phyloP scores from a whole-genome alignment of 1,140 invertebrate species.

The Neodiprion lecontei region DNA sequence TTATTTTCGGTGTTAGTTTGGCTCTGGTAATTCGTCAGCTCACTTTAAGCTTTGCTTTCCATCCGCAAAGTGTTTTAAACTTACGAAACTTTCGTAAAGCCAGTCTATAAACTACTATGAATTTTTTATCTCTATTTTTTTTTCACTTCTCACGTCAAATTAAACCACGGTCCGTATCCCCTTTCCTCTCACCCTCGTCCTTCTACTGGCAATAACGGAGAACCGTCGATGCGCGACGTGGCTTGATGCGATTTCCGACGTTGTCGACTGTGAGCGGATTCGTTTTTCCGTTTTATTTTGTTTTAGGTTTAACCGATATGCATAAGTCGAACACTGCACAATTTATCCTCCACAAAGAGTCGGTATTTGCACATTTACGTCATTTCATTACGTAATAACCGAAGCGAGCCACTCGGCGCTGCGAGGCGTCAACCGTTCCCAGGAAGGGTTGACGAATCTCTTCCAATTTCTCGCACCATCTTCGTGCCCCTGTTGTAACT shows the following conservation, averaged over 20 bases:
- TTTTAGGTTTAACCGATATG: not conserved
- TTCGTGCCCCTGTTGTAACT: not conserved
- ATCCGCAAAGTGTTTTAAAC: too few species aligned
- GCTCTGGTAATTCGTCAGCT: too few species aligned
- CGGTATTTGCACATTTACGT: not conserved
- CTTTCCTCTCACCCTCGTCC: too few species aligned
- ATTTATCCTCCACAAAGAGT: too few species aligned
- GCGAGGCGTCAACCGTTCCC: not conserved
- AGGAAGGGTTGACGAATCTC: not conserved
- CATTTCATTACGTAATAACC: not conserved
- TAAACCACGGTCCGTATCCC: too few species aligned
- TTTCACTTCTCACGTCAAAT: too few species aligned
- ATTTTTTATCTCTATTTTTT: not conserved
- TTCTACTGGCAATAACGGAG: too few species aligned
- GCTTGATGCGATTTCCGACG: not conserved
- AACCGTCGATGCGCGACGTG: too few species aligned
- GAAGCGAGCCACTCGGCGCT: not conserved
- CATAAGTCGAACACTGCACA: too few species aligned
- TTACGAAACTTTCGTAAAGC: too few species aligned
- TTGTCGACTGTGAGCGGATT: not conserved
- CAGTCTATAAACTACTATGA: not conserved
- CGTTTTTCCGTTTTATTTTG: not conserved
- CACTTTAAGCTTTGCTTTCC: too few species aligned
- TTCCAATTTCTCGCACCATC: slow-evolving; percentile 3
- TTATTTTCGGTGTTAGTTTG: too few species aligned